Evolutionary conservation across 2,888 invertebrate species (phyloP).

Genomic region (Drosophila cognata): DNA sequence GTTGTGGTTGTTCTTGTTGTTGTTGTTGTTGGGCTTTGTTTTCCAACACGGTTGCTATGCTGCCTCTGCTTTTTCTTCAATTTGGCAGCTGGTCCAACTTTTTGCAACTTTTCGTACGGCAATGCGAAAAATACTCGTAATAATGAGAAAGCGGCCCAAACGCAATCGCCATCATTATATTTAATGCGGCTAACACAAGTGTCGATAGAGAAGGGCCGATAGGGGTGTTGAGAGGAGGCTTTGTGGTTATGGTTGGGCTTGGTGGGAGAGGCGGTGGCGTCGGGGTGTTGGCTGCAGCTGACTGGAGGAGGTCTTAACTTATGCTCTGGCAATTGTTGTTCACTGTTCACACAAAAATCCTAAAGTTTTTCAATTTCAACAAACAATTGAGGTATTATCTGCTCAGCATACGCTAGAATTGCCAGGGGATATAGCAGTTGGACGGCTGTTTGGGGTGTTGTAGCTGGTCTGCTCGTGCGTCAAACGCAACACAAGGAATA

Average conservation of each 20-base stretch:
- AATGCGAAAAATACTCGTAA: conserved; percentile 77
- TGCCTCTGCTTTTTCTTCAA: background rate
- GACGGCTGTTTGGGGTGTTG: background rate
- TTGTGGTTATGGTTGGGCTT: background rate
- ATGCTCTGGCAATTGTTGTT: conserved; percentile 58
- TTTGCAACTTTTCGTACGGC: conserved; percentile 75
- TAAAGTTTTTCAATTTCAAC: conserved; percentile 80
- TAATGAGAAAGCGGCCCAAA: conserved; percentile 59
- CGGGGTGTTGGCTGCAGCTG: conserved; percentile 7
- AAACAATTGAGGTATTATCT: conserved; percentile 82
- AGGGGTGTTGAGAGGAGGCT: background rate
- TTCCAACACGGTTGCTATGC: conserved; percentile 42
- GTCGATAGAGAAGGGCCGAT: conserved; percentile 12
- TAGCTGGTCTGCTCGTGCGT: conserved; percentile 44
- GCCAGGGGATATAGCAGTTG: background rate
- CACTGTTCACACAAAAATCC: conserved; percentile 50
- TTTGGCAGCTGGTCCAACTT: conserved; percentile 47
- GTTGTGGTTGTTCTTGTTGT: conserved; percentile 2
- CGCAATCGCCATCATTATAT: conserved; percentile 79
- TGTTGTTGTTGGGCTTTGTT: conserved; percentile 60
- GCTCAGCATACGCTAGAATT: conserved; percentile 33
- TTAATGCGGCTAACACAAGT: conserved; percentile 77
- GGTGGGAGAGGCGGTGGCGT: background rate
- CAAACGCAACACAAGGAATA: conserved; percentile 22
- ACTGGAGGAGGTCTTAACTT: conserved; percentile 59